Evolutionary conservation across 1,140 invertebrate genomes (phyloP).

Genomic region (Cryptotermes secundus): DNA sequence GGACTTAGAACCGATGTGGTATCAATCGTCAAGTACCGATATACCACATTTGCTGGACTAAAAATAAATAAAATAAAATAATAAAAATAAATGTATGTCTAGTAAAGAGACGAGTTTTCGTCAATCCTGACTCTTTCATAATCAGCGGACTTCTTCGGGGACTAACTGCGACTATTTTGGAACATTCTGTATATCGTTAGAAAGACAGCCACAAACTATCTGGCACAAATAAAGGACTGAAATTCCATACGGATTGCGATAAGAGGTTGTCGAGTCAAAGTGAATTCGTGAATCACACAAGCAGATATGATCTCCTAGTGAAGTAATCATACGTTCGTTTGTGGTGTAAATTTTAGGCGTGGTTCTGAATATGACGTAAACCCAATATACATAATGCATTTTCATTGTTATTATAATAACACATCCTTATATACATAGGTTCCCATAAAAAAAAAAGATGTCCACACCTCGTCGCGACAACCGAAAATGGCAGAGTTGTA

Average conservation of each 20-base stretch:
- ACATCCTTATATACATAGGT: not conserved
- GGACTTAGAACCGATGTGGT: no score
- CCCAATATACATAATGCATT: not conserved
- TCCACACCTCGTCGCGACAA: no score
- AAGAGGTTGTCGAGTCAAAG: not conserved
- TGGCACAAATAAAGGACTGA: not conserved
- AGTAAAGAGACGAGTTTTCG: no score
- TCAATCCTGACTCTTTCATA: no score
- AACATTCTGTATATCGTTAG: not conserved
- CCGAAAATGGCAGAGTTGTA: no score
- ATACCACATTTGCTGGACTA: no score
- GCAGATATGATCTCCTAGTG: not conserved
- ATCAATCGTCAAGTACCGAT: no score
- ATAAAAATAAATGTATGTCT: no score
- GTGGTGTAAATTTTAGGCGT: not conserved
- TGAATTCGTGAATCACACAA: not conserved
- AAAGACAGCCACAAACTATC: not conserved
- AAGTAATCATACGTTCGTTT: not conserved
- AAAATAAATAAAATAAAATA: no score
- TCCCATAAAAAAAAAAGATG: no score
- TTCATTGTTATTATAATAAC: constrained; percentile 3
- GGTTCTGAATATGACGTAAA: not conserved
- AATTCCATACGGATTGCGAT: not conserved
- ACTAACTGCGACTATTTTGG: no score
- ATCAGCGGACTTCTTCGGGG: no score